Conservation (phyloP, 2,113 vertebrate genomes). For the Gobiocypris rarus region DNA sequence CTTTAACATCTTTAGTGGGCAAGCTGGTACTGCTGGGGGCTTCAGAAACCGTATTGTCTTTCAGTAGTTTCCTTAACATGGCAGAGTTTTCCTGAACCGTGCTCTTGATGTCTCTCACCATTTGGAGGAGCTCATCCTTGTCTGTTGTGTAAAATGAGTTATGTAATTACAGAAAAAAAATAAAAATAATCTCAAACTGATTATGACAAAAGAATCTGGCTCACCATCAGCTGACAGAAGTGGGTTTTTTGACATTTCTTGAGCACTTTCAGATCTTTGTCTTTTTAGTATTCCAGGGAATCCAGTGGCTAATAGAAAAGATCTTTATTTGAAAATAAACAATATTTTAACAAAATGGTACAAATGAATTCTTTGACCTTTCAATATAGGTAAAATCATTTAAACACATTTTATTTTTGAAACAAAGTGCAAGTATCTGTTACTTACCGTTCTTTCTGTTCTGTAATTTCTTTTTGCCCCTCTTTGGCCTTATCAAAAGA, state of each 20-base stretch:
- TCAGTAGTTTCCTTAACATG: not conserved
- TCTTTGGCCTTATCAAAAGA: not conserved
- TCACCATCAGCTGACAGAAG: not conserved
- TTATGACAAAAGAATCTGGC: not conserved
- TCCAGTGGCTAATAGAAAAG: not conserved
- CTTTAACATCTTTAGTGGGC: not conserved
- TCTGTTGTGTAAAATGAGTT: not conserved
- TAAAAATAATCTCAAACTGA: not conserved
- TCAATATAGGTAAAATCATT: not conserved
- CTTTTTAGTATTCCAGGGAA: not conserved
- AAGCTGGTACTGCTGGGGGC: not conserved
- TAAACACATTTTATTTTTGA: not conserved
- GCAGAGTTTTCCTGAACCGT: conserved; percentile 14
- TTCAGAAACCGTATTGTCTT: not conserved
- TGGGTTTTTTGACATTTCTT: not conserved
- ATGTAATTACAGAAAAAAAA: no score
- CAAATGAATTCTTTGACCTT: not conserved
- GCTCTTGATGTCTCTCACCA: conserved; percentile 24
- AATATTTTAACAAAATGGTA: not conserved
- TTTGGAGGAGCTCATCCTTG: not conserved
- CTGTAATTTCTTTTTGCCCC: not conserved
- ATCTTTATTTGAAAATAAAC: not conserved
- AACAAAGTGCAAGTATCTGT: not conserved
- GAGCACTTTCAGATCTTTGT: not conserved
- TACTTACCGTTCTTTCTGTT: not conserved